phyloP scores from a whole-genome alignment of 2,797 vertebrate species.

The Loris lydekkerianus region DNA sequence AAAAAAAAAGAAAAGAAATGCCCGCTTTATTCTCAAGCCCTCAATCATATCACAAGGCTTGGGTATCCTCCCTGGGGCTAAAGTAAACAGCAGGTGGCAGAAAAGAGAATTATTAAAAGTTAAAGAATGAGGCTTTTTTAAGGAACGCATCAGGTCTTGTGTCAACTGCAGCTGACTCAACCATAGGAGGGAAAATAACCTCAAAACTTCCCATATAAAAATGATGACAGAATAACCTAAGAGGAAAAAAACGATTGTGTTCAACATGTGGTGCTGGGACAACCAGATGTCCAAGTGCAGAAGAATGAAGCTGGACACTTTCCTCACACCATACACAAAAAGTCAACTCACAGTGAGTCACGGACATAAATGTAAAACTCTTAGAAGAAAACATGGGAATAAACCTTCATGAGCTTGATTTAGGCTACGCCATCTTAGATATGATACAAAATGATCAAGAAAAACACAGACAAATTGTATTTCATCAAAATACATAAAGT shows the following conservation, averaged over 20 bases:
- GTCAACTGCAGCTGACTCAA: slow-evolving; percentile 57
- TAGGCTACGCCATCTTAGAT: not conserved
- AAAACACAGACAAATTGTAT: not conserved
- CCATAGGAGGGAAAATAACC: not conserved
- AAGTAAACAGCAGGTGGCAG: not conserved
- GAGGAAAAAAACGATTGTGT: not conserved
- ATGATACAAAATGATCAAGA: not conserved
- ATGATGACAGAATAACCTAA: not conserved
- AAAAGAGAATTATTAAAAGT: slow-evolving; percentile 45
- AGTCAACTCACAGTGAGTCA: not conserved
- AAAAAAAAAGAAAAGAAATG: not conserved
- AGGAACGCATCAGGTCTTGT: slow-evolving; percentile 45
- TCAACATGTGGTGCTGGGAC: not conserved
- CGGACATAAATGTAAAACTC: not conserved
- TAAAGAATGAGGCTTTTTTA: slow-evolving; percentile 44
- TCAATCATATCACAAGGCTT: slow-evolving; percentile 42
- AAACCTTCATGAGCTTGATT: not conserved
- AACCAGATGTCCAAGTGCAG: not conserved
- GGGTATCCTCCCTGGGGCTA: not conserved
- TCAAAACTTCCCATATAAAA: slow-evolving; percentile 18
- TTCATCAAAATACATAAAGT: not conserved
- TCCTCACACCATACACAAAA: not conserved
- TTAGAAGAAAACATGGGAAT: not conserved
- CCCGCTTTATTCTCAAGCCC: slow-evolving; percentile 31
- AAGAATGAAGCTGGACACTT: not conserved